Conservation (phyloP, 2,797 vertebrate species). For the Acrossocheilus fasciatus region DNA sequence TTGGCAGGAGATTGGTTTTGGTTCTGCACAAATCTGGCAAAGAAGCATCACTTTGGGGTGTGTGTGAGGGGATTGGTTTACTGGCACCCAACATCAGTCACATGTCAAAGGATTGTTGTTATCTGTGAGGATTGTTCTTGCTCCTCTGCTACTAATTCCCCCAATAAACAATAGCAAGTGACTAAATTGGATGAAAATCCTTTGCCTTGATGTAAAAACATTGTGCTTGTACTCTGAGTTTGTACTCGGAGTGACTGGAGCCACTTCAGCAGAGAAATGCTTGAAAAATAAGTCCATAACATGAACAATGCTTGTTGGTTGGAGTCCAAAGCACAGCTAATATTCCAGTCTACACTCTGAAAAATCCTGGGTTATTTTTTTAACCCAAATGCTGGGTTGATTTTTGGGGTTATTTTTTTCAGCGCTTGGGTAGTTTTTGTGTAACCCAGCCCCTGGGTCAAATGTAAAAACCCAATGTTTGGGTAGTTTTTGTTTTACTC, state of each 20-base stretch:
- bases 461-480: too few relatives aligned
- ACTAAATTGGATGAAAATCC: neutral
- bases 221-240: neutral
- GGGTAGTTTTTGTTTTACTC: too few relatives aligned
- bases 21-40: conserved; percentile 36
- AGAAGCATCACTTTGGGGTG: conserved; percentile 16
- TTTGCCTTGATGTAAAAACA: neutral
- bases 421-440: too few relatives aligned
- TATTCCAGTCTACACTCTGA: neutral
- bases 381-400: too few relatives aligned
- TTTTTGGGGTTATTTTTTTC: too few relatives aligned
- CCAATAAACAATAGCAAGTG: neutral
- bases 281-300: neutral
- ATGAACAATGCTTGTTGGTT: conserved; percentile 24
- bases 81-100: conserved; percentile 14
- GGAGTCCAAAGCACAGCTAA: conserved; percentile 22
- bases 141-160: neutral
- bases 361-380: too few relatives aligned
- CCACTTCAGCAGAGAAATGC: neutral
- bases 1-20: conserved; percentile 45
- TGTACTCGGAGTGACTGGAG: neutral
- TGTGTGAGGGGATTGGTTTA: conserved; percentile 4
- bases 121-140: neutral
- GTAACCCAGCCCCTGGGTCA: too few relatives aligned
- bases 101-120: neutral